Evolutionary conservation across 2,797 vertebrate genomes (phyloP), one percentile per base, ranked within the genome.

Genomic region (Poeciliopsis turneri): DNA sequence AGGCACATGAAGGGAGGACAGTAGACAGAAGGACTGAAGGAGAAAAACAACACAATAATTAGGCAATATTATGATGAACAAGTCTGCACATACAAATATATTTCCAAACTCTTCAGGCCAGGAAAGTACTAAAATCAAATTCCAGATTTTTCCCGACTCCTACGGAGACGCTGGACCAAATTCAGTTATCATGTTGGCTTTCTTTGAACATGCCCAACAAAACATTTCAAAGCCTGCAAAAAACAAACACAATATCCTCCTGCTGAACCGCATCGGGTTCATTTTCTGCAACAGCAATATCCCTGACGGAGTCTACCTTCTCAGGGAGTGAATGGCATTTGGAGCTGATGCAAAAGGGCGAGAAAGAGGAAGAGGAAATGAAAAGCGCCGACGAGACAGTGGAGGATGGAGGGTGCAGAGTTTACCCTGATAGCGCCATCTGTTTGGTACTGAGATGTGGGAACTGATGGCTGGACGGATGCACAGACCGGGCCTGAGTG

Each of bases 271-370:
- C 68, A 23, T 25, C 51, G 13, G 1, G 36, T 80, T 76, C 33
- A 13, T 81, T 82, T 72, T 82, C 72, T 57, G 12, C 53, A 51
- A 68, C 79, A 30, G 15, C 76, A 16, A 83, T 74, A 49, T 84
- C 75, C 77, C 75, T 13, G 28, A 70, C 74, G 64, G 47, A 71
- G 47, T 77, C 84, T 51, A 76, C 74, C 45, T 81, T 75, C 46
- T 82, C 74, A 64, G 83, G 55, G 51, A 16, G 4, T 82, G 87
- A 88, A 70, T 85, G 89, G 84, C 81, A 80, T 82, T 84, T 85
- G 46, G 43, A 88, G 76, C 76, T 69, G 72, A 88, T 77, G 75
- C 41, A 55, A 36, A 70, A 39, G 18, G 66, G 28, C 51, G 46
- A 74, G 4, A 8, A 45, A 69, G 33, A 78, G 30, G 36, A 16